Conservation (phyloP, 2,797 vertebrate genomes). For the Eospalax fontanierii region DNA sequence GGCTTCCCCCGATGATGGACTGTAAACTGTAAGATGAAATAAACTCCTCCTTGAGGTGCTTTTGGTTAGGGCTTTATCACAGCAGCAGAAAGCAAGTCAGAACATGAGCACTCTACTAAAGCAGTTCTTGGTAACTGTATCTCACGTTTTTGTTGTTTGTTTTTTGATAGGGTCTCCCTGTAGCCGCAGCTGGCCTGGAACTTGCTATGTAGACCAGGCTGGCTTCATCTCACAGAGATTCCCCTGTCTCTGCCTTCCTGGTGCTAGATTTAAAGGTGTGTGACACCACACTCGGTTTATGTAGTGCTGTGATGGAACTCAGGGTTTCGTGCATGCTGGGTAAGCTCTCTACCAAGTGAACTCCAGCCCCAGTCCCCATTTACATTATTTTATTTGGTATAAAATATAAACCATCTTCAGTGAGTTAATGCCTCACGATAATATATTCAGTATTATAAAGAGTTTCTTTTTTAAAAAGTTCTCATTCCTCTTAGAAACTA, state of each 20-base stretch:
- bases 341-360: neutral
- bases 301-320: neutral
- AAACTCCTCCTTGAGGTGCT: too few relatives aligned
- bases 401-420: slow-evolving; percentile 15
- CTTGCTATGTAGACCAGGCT: neutral
- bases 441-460: neutral
- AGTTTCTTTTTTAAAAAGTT: slow-evolving; percentile 32
- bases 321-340: neutral
- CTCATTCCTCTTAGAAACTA: slow-evolving; percentile 1
- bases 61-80: too few relatives aligned
- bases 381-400: neutral
- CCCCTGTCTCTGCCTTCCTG: neutral
- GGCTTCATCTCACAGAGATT: neutral
- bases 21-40: too few relatives aligned
- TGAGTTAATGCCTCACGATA: neutral
- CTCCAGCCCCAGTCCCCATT: neutral
- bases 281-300: neutral
- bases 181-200: too few relatives aligned
- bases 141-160: neutral
- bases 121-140: neutral
- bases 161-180: too few relatives aligned
- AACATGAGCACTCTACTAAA: slow-evolving; percentile 46
- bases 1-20: too few relatives aligned
- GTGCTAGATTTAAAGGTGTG: neutral
- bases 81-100: too few relatives aligned